Evolutionary conservation across 2,888 invertebrate genomes (phyloP), one percentile per base, ranked within the genome.

Genomic region (Drosophila melanosoma): DNA sequence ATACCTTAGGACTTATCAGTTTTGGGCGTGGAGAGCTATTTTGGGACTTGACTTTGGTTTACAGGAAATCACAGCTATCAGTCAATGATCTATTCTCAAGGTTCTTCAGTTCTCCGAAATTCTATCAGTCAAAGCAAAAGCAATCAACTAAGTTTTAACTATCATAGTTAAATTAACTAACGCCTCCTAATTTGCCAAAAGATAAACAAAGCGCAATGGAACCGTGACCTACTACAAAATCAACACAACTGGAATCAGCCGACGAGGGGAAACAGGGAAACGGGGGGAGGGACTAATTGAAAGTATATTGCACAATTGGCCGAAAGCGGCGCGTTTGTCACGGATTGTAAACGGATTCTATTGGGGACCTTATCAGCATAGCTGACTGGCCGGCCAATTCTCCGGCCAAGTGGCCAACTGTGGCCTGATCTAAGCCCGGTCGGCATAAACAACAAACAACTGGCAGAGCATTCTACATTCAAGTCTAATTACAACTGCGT

Each of bases 291-390:
- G 10, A 4, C 5, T 29, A 0, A 17, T 23, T 23, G 20, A 12
- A 36, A n/a, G n/a, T 52, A 40, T 75, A 79, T 82, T 88, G 88
- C 88, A 85, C 84, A 87, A 89, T 89, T 82, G 74, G 64, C 40
- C 79, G 65, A 63, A 57, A 29, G 89, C 89, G 87, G 85, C 48
- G 51, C 74, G 51, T 87, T 87, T 89, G 85, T 87, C 65, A 36
- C 71, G 75, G 65, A 69, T 75, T 75, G 68, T 54, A 62, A 66
- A 54, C 29, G 38, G 69, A 83, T 77, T 74, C 77, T 68, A 70
- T 15, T 5, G 45, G 59, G 51, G 72, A 81, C 59, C 76, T 89
- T 87, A 84, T 76, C 75, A 68, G 51, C 33, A 64, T 57, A 74
- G 63, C 57, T 52, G 20, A 69, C 2, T 2, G 23, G 23, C 53